Conservation (phyloP, 2,113 vertebrate species). For the Chitala chitala region DNA sequence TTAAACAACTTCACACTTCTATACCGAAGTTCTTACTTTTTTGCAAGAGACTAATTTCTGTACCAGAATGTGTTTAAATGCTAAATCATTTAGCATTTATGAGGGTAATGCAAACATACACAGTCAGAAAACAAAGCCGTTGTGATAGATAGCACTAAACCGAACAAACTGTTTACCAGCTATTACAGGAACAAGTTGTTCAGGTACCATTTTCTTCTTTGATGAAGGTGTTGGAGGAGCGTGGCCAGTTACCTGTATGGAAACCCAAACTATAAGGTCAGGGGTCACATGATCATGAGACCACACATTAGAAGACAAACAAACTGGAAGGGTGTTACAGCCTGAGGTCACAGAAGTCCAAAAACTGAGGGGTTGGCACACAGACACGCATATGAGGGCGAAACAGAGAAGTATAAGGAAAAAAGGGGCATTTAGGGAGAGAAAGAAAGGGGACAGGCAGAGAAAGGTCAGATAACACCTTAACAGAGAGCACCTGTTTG, state of each 20-base stretch:
- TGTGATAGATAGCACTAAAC: no score
- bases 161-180: background rate
- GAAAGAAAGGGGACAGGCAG: constrained; percentile 11
- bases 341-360: no score
- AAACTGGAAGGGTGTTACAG: background rate
- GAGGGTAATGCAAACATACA: no score
- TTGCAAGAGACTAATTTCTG: no score
- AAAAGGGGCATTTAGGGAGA: background rate
- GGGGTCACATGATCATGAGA: background rate
- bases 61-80: no score
- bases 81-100: no score
- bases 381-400: no score
- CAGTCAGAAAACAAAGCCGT: no score
- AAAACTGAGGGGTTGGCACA: no score
- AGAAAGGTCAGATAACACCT: constrained; percentile 35
- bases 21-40: background rate
- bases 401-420: background rate
- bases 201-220: constrained; percentile 51
- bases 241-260: background rate
- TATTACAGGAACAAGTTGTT: constrained; percentile 31
- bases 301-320: background rate
- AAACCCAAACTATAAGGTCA: background rate
- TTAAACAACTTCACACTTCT: background rate
- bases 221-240: constrained; percentile 19
- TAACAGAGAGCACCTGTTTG: constrained; percentile 1